phyloP scores from a whole-genome alignment of 92 coral and sea anemone genomes.

The Umimayanthus chanpuru region DNA sequence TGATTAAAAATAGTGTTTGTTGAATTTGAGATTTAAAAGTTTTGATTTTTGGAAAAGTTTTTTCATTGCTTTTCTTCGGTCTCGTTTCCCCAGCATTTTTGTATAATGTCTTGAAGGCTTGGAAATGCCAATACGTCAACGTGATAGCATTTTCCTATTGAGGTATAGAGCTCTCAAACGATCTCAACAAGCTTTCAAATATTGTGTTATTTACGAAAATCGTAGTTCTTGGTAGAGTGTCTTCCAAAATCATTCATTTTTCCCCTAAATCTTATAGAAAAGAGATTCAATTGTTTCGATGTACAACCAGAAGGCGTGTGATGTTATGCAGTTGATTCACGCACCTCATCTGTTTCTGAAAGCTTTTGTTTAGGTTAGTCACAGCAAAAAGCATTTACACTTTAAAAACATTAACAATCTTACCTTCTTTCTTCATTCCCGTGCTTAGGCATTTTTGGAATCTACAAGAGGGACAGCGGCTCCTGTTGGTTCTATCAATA shows the following conservation, averaged over 20 bases:
- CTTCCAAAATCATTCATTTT: background rate
- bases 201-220: background rate
- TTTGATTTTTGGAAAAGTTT: too few species aligned
- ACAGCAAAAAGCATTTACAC: background rate
- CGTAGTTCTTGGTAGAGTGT: background rate
- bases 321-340: background rate
- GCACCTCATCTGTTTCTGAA: background rate
- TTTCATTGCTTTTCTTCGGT: too few species aligned
- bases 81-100: too few species aligned
- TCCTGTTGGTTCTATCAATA: slow-evolving; percentile 80
- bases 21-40: background rate
- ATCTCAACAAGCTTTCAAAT: background rate
- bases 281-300: background rate
- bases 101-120: too few species aligned
- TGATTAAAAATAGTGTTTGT: too few species aligned
- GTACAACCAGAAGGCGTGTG: background rate
- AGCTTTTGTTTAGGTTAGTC: background rate
- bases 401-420: background rate
- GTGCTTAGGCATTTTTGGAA: slow-evolving; percentile 83
- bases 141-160: background rate
- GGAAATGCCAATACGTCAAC: too few species aligned
- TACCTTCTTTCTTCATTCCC: slow-evolving; percentile 94
- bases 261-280: background rate
- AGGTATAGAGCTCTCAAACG: background rate
- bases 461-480: slow-evolving; percentile 90